A percentile compares a stretch with the other conserved stretches of the same genome.
Evolutionary conservation across 1,140 invertebrate genomes (phyloP).

Genomic region (Polyergus mexicanus): DNA sequence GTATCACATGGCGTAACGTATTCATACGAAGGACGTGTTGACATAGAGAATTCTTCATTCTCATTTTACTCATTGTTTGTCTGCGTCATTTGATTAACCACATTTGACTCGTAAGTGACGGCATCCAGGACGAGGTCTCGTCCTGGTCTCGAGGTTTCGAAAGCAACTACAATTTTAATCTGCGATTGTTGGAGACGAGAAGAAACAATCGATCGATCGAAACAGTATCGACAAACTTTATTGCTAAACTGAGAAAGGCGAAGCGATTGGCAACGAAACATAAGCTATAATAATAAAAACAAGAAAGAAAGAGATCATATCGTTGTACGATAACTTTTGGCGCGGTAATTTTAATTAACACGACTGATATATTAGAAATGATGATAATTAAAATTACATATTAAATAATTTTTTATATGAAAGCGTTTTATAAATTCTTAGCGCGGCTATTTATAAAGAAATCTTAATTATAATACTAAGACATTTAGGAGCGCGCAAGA

Average conservation of each 20-base stretch:
- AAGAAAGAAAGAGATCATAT: slow-evolving; percentile 5
- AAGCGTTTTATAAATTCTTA: not conserved
- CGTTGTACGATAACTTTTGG: not conserved
- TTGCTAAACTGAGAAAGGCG: not conserved
- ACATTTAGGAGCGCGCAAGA: not conserved
- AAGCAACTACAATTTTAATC: slow-evolving; percentile 26
- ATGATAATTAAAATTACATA: not conserved
- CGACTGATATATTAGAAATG: not conserved
- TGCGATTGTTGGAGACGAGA: not conserved
- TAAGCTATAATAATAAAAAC: not conserved
- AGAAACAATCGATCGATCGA: not conserved
- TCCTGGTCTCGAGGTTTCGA: no score
- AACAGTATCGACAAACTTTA: no score
- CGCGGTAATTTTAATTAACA: not conserved
- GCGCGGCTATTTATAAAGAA: not conserved
- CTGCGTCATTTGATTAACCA: slow-evolving; percentile 41
- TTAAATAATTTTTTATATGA: not conserved
- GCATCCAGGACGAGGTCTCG: slow-evolving; percentile 53
- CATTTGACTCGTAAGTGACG: slow-evolving; percentile 42
- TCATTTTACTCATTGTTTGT: not conserved
- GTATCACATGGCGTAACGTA: not conserved
- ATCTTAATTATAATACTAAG: not conserved
- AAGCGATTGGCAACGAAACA: not conserved
- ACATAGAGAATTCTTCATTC: not conserved
- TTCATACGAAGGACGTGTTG: not conserved